Percentiles rank a stretch among this genome's conserved stretches.
These are phyloP conservation scores for Lepus townsendii DNA, from an alignment of 2,797 vertebrate genomes.

Conservation along the genomic window DNA sequence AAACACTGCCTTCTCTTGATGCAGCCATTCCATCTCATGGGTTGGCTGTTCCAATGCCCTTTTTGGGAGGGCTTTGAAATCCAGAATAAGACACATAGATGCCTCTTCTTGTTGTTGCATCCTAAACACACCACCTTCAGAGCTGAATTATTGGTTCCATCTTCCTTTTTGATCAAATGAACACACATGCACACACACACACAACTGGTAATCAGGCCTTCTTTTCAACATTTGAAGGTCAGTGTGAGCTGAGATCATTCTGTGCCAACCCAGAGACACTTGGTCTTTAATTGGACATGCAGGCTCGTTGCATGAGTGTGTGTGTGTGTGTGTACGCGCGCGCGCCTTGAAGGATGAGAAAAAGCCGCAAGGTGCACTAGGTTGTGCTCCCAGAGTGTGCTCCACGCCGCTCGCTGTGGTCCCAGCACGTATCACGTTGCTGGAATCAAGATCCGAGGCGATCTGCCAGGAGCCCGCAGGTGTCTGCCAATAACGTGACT, in stretches of 20 bases:
- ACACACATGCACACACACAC: background rate
- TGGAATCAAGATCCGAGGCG: constrained; percentile 66
- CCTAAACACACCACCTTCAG: background rate
- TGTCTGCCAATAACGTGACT: constrained; percentile 79
- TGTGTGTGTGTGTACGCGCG: background rate
- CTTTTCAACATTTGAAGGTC: background rate
- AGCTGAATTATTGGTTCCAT: background rate
- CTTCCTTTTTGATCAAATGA: background rate
- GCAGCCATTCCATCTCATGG: background rate
- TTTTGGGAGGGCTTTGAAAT: background rate
- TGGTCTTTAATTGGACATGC: background rate
- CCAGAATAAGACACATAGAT: background rate
- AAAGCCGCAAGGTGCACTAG: background rate
- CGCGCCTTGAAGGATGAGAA: background rate
- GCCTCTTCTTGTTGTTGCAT: background rate
- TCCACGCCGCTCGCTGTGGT: constrained; percentile 20
- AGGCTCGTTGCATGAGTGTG: background rate
- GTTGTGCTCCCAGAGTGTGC: background rate
- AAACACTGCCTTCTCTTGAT: background rate
- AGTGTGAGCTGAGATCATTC: background rate
- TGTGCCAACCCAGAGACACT: background rate
- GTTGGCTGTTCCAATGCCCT: background rate
- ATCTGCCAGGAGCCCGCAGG: constrained; percentile 71
- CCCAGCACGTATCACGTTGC: constrained; percentile 55
- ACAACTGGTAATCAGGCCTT: background rate